Percentiles rank a stretch among this genome's conserved stretches.
Evolutionary conservation across 2,797 vertebrate species (phyloP).

Genomic region (Danio kyathit): DNA sequence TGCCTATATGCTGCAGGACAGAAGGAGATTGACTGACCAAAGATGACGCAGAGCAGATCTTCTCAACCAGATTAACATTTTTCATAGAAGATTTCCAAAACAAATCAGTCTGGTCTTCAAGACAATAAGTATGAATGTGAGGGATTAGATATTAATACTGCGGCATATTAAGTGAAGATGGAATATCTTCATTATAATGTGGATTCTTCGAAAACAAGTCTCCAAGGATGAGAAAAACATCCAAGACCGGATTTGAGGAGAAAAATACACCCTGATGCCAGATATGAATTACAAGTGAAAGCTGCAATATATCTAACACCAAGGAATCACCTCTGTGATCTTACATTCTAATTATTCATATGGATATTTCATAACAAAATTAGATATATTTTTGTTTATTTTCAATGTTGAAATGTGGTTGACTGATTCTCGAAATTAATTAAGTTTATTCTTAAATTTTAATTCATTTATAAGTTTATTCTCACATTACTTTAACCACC

Average conservation of each 20-base stretch:
- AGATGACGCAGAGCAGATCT: conserved; percentile 81
- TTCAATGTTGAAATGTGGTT: too few relatives aligned
- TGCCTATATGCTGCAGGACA: conserved; percentile 69
- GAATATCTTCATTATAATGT: conserved; percentile 74
- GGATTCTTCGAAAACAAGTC: conserved; percentile 63
- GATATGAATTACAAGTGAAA: background rate
- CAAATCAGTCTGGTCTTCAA: conserved; percentile 80
- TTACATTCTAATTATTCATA: too few relatives aligned
- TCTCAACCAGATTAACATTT: conserved; percentile 75
- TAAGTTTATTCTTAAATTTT: too few relatives aligned
- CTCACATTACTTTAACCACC: too few relatives aligned
- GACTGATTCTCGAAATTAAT: too few relatives aligned
- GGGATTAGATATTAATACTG: conserved; percentile 85
- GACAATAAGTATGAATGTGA: conserved; percentile 79
- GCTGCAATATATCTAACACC: too few relatives aligned
- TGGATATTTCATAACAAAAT: too few relatives aligned
- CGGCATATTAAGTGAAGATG: conserved; percentile 77
- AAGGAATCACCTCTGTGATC: too few relatives aligned
- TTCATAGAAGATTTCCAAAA: conserved; percentile 78
- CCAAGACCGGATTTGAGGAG: background rate
- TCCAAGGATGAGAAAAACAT: conserved; percentile 56
- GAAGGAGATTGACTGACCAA: conserved; percentile 80
- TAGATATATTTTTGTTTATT: too few relatives aligned
- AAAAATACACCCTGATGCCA: background rate
- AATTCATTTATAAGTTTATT: too few relatives aligned